phyloP scores from a whole-genome alignment of 2,113 vertebrate genomes.

The Dipodomys stephensi region DNA sequence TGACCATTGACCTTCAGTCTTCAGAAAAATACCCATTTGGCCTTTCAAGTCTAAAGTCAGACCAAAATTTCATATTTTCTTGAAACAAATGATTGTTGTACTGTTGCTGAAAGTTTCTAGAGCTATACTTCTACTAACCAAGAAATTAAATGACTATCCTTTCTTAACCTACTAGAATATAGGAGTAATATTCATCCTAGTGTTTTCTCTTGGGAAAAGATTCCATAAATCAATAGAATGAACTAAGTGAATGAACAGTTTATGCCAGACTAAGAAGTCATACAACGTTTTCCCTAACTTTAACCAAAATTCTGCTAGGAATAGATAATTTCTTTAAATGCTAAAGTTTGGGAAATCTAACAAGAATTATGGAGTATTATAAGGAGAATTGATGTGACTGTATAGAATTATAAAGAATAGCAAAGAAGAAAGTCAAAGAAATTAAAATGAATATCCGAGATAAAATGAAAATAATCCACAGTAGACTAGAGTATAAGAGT shows the following conservation, averaged over 20 bases:
- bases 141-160: slow-evolving; percentile 61
- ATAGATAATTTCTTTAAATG: background rate
- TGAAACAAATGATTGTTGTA: slow-evolving; percentile 50
- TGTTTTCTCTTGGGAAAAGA: background rate
- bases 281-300: background rate
- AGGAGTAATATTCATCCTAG: background rate
- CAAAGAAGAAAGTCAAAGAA: slow-evolving; percentile 31
- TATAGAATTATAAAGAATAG: slow-evolving; percentile 25
- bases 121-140: background rate
- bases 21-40: slow-evolving; percentile 66
- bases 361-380: background rate
- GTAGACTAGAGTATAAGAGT: background rate
- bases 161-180: background rate
- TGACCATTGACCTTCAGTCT: slow-evolving; percentile 62
- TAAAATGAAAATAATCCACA: background rate
- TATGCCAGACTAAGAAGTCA: background rate
- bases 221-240: background rate
- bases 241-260: background rate
- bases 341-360: background rate
- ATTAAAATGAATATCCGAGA: background rate
- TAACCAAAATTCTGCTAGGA: background rate
- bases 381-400: slow-evolving; percentile 33
- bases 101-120: slow-evolving; percentile 34
- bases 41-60: background rate
- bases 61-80: slow-evolving; percentile 45